A percentile compares a stretch with the other conserved stretches of the same genome.
Conservation (phyloP, 1,140 invertebrate species). For the Lucilia sericata region DNA sequence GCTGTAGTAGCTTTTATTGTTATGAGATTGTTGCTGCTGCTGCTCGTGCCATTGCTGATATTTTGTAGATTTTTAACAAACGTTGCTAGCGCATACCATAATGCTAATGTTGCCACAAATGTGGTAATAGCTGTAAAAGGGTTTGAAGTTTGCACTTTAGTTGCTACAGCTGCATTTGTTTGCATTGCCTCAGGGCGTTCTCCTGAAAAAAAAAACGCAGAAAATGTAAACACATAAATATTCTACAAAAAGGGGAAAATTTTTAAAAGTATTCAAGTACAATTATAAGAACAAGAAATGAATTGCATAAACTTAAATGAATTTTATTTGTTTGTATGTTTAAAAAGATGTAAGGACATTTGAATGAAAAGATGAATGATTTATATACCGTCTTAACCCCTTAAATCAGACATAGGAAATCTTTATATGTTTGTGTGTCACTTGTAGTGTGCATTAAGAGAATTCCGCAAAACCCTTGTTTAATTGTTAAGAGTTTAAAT, state of each 20-base stretch:
- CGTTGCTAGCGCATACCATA: constrained; percentile 11
- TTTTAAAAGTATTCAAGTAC: not conserved
- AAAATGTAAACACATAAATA: constrained; percentile 38
- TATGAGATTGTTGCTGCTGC: not conserved
- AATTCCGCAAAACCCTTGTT: no score
- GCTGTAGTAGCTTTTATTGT: not conserved
- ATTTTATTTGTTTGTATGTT: not conserved
- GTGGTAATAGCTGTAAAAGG: constrained; percentile 30
- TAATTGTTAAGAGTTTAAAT: no score
- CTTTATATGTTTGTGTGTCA: no score
- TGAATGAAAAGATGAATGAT: no score
- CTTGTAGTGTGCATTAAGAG: no score
- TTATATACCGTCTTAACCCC: no score
- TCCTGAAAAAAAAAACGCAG: constrained; percentile 54
- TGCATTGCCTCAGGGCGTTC: constrained; percentile 67
- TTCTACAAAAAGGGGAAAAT: not conserved
- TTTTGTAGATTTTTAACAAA: constrained; percentile 49
- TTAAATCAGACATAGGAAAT: no score
- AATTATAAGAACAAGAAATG: not conserved
- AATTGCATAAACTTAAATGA: not conserved
- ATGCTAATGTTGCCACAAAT: constrained; percentile 30
- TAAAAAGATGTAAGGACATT: not conserved
- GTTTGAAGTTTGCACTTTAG: constrained; percentile 27
- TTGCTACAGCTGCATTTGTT: constrained; percentile 63
- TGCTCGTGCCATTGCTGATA: constrained; percentile 48